Evolutionary conservation across 2,888 invertebrate species (phyloP).

Genomic region (Lumbricus terrestris): DNA sequence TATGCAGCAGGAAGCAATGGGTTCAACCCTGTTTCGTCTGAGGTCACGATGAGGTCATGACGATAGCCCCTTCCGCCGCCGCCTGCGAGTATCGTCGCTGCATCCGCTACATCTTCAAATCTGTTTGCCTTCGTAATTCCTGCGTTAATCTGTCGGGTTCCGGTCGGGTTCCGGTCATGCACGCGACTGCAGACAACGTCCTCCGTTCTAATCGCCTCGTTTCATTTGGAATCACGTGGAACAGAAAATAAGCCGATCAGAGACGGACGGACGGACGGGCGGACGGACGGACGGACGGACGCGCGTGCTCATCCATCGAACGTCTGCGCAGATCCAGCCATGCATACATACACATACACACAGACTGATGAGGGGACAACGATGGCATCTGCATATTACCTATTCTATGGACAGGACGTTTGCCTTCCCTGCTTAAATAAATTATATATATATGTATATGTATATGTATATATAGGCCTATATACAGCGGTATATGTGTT

Average conservation of each 20-base stretch:
- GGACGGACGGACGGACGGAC: background rate
- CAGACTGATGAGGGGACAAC: no score
- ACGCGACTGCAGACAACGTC: background rate
- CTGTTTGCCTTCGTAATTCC: conserved; percentile 17
- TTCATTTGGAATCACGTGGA: conserved; percentile 15
- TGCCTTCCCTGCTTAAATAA: background rate
- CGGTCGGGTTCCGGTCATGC: no score
- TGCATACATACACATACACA: no score
- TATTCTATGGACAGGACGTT: no score
- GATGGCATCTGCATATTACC: no score
- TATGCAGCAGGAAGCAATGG: background rate
- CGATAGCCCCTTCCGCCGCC: background rate
- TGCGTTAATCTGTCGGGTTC: conserved; percentile 8
- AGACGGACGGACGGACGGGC: background rate
- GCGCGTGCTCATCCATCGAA: background rate
- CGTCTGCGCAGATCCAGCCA: background rate
- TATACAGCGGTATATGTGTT: no score
- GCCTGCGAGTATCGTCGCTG: background rate
- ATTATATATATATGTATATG: no score
- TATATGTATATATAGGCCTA: no score
- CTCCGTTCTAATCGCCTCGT: background rate
- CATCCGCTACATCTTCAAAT: conserved; percentile 17
- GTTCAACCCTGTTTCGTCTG: background rate
- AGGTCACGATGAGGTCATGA: background rate
- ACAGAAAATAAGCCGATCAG: background rate